These are phyloP conservation scores for Alloscopus bannaensis DNA, from an alignment of 2,888 invertebrate genomes.

Conservation along the genomic window DNA sequence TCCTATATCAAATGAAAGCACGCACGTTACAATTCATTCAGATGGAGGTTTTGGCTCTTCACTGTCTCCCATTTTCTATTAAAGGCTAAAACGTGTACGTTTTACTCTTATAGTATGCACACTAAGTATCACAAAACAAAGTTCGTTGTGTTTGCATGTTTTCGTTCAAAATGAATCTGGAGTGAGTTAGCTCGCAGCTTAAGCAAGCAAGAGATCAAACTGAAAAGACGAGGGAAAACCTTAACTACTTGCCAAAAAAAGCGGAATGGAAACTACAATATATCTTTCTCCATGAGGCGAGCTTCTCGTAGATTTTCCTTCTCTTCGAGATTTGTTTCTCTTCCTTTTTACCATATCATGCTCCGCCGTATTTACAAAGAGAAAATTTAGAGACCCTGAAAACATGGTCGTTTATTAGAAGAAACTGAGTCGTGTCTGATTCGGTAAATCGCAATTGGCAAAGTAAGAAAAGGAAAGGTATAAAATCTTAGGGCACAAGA, in stretches of 20 bases:
- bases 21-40: conserved; percentile 4
- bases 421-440: conserved; percentile 33
- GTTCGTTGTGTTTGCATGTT: conserved; percentile 58
- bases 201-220: conserved; percentile 54
- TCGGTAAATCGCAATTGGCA: conserved; percentile 44
- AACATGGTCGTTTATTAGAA: conserved; percentile 30
- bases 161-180: conserved; percentile 54
- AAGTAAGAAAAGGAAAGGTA: too few species aligned
- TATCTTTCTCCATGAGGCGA: conserved; percentile 55
- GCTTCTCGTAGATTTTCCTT: conserved; percentile 32
- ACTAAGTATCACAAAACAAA: conserved; percentile 36
- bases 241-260: conserved; percentile 55
- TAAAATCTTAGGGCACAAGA: too few species aligned
- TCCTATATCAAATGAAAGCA: conserved; percentile 24
- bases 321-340: conserved; percentile 7
- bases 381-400: background rate
- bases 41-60: background rate
- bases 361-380: conserved; percentile 23
- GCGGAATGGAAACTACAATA: conserved; percentile 45
- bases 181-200: conserved; percentile 35
- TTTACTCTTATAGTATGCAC: too few species aligned
- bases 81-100: too few species aligned
- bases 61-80: too few species aligned
- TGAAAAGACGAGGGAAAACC: conserved; percentile 41
- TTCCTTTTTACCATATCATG: background rate